Conservation (phyloP, 2,113 vertebrate genomes). For the Xiphorhynchus elegans region DNA sequence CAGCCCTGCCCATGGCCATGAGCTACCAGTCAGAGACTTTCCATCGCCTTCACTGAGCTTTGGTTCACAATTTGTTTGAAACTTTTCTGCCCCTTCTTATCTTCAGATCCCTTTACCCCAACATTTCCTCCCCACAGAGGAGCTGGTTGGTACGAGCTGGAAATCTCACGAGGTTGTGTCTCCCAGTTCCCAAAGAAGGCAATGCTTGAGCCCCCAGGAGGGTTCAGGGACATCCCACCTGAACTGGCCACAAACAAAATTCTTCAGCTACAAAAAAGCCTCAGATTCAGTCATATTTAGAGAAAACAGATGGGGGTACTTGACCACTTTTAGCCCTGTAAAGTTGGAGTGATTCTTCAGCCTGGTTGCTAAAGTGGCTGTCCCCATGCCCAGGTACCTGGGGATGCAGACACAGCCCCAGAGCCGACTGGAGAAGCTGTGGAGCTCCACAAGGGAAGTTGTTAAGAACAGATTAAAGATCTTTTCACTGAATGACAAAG, state of each 20-base stretch:
- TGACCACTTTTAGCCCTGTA: not conserved
- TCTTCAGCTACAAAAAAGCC: not conserved
- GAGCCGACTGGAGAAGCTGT: not conserved
- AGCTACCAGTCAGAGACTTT: conserved; percentile 23
- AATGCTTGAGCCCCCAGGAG: not conserved
- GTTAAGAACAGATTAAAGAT: not conserved
- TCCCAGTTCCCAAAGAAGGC: not conserved
- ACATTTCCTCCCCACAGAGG: conserved; percentile 32
- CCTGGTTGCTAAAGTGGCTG: not conserved
- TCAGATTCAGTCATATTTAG: not conserved
- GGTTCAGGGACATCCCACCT: not conserved
- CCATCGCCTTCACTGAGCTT: not conserved
- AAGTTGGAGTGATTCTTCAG: not conserved
- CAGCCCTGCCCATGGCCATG: not conserved
- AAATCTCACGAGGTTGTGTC: not conserved
- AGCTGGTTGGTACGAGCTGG: not conserved
- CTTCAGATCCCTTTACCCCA: conserved; percentile 6
- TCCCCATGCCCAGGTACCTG: not conserved
- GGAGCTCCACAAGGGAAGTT: not conserved
- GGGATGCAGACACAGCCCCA: not conserved
- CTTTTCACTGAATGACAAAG: not conserved
- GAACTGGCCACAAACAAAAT: not conserved
- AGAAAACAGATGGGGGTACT: not conserved
- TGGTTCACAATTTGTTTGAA: not conserved
- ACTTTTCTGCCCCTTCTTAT: conserved; percentile 20